Conservation (phyloP, 2,113 vertebrate species). For the Ophthalmolycus amberensis region DNA sequence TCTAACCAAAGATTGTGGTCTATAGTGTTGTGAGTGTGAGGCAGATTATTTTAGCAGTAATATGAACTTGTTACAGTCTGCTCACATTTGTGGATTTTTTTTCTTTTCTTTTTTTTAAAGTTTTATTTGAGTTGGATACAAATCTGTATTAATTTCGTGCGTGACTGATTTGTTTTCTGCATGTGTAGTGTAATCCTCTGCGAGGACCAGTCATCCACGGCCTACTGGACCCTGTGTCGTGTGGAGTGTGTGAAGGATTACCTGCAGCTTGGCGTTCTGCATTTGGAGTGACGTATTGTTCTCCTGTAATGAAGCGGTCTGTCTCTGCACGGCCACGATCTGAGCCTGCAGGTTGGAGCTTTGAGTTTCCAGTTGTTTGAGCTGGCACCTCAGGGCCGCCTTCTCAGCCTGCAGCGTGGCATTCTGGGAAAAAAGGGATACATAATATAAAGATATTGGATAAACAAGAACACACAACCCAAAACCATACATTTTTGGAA, state of each 20-base stretch:
- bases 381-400: conserved; percentile 93
- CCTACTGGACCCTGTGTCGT: background rate
- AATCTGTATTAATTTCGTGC: background rate
- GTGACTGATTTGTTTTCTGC: background rate
- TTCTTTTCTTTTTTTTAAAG: too few species aligned
- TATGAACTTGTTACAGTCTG: background rate
- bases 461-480: background rate
- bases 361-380: conserved; percentile 96
- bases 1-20: background rate
- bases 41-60: background rate
- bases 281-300: conserved; percentile 96
- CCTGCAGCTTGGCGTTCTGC: conserved; percentile 98
- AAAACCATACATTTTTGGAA: background rate
- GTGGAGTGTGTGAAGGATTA: conserved; percentile 46
- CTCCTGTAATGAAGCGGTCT: conserved; percentile 94
- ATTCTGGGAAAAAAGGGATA: conserved; percentile 84
- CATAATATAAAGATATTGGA: background rate
- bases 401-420: conserved; percentile 98
- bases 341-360: conserved; percentile 96
- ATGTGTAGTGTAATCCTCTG: background rate
- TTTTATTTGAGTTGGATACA: background rate
- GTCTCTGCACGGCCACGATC: conserved; percentile 94
- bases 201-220: background rate
- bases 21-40: background rate
- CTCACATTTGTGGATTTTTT: background rate